Conservation (phyloP, 2,113 vertebrate species). For the Sprattus sprattus region DNA sequence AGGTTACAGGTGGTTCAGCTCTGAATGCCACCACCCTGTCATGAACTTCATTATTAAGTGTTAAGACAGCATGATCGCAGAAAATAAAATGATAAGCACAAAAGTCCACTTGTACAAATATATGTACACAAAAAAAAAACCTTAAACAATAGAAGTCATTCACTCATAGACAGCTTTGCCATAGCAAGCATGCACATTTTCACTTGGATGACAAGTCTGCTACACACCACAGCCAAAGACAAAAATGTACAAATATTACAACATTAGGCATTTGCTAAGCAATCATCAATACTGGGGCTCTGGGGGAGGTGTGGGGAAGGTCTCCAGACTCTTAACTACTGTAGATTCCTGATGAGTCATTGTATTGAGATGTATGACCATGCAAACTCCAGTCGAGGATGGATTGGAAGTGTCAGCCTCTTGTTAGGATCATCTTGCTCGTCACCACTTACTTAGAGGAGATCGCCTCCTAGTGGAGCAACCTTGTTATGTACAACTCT, state of each 20-base stretch:
- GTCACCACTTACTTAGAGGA: not conserved
- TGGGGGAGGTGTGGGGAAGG: conserved; percentile 40
- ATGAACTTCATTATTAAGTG: conserved; percentile 56
- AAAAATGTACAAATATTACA: conserved; percentile 68
- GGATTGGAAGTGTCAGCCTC: not conserved
- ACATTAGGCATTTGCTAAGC: conserved; percentile 64
- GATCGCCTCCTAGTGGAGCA: not conserved
- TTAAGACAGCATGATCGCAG: conserved; percentile 59
- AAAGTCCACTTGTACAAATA: conserved; percentile 68
- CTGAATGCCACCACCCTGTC: conserved; percentile 61
- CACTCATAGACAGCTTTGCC: conserved; percentile 72
- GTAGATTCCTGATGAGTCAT: not conserved
- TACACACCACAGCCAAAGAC: conserved; percentile 74
- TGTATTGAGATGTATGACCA: not conserved
- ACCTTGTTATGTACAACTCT: not conserved
- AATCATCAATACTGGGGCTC: conserved; percentile 62
- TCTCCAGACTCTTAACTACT: not conserved
- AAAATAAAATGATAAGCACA: conserved; percentile 63
- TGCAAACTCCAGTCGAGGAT: not conserved
- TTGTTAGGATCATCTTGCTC: not conserved
- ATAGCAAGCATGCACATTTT: conserved; percentile 74
- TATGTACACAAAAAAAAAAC: conserved; percentile 66
- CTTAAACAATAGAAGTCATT: conserved; percentile 63
- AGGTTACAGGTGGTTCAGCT: conserved; percentile 67
- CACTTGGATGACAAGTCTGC: conserved; percentile 67